A percentile compares a stretch with the other conserved stretches of the same genome.
Evolutionary conservation across 2,888 invertebrate species (phyloP).

Genomic region (Gerris lacustris): DNA sequence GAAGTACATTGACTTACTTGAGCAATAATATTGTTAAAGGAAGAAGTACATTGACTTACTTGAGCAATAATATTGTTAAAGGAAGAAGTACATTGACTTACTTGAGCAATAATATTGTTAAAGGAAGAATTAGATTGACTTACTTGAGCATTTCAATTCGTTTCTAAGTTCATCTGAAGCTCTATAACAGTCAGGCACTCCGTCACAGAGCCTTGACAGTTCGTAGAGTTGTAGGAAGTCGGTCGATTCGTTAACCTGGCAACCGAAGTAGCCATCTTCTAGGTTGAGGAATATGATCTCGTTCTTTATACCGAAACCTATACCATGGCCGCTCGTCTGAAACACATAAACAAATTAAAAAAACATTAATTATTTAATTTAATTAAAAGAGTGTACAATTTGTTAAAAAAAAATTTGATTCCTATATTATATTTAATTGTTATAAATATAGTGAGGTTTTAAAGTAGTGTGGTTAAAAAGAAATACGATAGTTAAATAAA

Average conservation of each 20-base stretch:
- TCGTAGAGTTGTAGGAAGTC: conserved; percentile 90
- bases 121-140: conserved; percentile 35
- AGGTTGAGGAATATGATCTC: conserved; percentile 93
- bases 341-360: conserved; percentile 14
- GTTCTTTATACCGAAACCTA: conserved; percentile 71
- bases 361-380: not conserved
- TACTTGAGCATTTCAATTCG: conserved; percentile 89
- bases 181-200: conserved; percentile 75
- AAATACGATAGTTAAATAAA: too few species aligned
- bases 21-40: too few species aligned
- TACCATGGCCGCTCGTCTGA: conserved; percentile 29
- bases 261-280: conserved; percentile 94
- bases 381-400: not conserved
- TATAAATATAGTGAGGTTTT: too few species aligned
- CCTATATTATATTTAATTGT: not conserved
- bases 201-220: conserved; percentile 87
- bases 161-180: conserved; percentile 81
- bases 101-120: too few species aligned
- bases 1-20: too few species aligned
- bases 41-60: too few species aligned
- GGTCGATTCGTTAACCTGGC: conserved; percentile 92
- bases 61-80: too few species aligned
- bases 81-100: too few species aligned
- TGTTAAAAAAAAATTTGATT: not conserved
- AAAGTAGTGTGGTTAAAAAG: too few species aligned